Evolutionary conservation across 2,113 vertebrate genomes (phyloP), one percentile per base, ranked within the genome.

Genomic region (Lipophrys pholis): DNA sequence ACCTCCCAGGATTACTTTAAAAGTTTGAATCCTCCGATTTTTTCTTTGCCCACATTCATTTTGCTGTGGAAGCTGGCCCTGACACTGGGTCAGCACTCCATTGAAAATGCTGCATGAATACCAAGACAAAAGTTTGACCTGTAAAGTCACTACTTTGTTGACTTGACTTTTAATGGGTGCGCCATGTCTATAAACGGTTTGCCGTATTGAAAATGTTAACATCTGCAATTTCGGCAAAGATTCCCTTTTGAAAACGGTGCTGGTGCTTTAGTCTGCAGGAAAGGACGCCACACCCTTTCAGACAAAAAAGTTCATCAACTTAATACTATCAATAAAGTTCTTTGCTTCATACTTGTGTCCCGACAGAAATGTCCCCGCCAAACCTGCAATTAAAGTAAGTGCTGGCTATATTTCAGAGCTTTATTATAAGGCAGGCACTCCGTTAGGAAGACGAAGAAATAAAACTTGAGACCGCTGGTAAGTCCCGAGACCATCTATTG

Each of bases 321-420:
- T 17, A 6, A 55, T 77, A 16, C 50, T 0, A 5, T 35, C 50
- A 10, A 15, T 48, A 30, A 73, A 72, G 43, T 78, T 56, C 9
- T 58, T 43, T 46, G 52, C 59, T 51, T 48, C 60, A 8, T 59
- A 78, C 65, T 73, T 76, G 49, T 12, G 9, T 63, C 42, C 53
- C 45, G 11, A 40, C 39, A 50, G 40, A 53, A 38, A 60, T 55
- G 69, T 57, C 16, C 10, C 15, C 68, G 39, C 64, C 66, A 60
- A 69, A 69, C 76, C 39, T 57, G 60, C 70, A 76, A 71, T 89
- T 84, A 76, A 70, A 65, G 9, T 69, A 69, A 86, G 69, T 66
- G 66, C 60, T 15, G 43, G 39, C 30, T 62, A 42, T 70, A 77
- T 62, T 61, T 82, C 42, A 52, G 51, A 41, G 30, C 56, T 69